phyloP scores from a whole-genome alignment of 2,797 vertebrate genomes.

The Cheirogaleus major region DNA sequence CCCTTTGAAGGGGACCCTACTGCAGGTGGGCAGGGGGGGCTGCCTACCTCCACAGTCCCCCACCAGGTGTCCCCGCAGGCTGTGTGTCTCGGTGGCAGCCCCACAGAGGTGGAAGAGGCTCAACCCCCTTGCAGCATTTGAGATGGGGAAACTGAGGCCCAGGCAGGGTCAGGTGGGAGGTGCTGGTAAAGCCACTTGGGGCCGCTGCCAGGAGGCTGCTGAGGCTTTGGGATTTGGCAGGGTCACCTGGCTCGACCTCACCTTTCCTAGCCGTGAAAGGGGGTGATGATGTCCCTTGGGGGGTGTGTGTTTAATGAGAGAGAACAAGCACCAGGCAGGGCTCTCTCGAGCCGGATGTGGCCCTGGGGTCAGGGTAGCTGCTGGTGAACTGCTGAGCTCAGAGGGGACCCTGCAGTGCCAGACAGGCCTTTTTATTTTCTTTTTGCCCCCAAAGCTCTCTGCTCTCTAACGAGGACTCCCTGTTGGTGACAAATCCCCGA shows the following conservation, averaged over 20 bases:
- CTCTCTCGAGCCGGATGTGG: background rate
- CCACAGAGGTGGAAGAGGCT: background rate
- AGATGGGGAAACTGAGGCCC: background rate
- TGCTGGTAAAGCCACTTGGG: background rate
- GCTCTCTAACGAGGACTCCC: background rate
- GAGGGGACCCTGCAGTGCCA: background rate
- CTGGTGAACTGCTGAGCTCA: background rate
- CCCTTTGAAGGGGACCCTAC: background rate
- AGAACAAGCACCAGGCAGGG: too few species aligned
- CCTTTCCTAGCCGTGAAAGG: background rate
- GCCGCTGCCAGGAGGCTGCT: background rate
- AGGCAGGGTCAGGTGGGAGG: background rate
- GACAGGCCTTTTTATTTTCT: background rate
- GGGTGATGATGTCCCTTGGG: too few species aligned
- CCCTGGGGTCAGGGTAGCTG: too few species aligned
- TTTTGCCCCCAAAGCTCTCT: background rate
- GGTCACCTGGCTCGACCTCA: background rate
- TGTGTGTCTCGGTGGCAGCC: background rate
- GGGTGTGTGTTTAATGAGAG: too few species aligned
- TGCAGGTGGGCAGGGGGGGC: background rate
- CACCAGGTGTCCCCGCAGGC: background rate
- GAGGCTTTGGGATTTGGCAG: background rate
- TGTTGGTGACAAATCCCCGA: background rate
- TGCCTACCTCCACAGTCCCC: background rate
- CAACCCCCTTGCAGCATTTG: background rate